Percentiles rank a stretch among this genome's conserved stretches.
Evolutionary conservation across 2,797 vertebrate genomes (phyloP).

Genomic region (Sebastes reedi): DNA sequence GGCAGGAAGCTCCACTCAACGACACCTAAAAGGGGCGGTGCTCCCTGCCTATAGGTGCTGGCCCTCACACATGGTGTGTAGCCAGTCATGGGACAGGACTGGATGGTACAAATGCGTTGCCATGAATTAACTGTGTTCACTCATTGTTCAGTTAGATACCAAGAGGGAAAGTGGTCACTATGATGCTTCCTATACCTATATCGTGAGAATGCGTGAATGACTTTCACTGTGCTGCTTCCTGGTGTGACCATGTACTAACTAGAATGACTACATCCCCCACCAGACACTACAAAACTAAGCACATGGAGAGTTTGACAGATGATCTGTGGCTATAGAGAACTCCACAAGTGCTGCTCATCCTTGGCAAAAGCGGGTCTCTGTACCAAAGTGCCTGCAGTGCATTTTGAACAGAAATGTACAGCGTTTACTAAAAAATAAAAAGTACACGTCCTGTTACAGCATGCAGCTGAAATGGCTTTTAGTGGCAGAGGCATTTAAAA

Average conservation of each 20-base stretch:
- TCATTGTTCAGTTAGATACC: not conserved
- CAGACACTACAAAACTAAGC: not conserved
- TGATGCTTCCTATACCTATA: not conserved
- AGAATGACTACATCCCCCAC: not conserved
- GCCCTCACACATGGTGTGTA: not conserved
- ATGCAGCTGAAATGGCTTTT: not conserved
- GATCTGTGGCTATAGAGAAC: not conserved
- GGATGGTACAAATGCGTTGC: not conserved
- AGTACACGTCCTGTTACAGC: not conserved
- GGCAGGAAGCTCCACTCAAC: no score
- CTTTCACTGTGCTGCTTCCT: not conserved
- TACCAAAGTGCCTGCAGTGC: not conserved
- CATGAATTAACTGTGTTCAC: not conserved
- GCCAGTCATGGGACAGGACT: not conserved
- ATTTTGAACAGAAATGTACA: not conserved
- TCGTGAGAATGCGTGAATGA: not conserved
- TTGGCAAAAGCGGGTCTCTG: not conserved
- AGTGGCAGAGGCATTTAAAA: not conserved
- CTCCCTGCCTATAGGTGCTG: no score
- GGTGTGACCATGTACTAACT: not conserved
- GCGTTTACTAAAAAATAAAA: not conserved
- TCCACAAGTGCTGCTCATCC: not conserved
- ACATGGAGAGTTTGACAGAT: not conserved
- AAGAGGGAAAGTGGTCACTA: not conserved
- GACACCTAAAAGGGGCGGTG: no score